phyloP scores from a whole-genome alignment of 2,888 invertebrate species.

The Pseudolycoriella hygida region DNA sequence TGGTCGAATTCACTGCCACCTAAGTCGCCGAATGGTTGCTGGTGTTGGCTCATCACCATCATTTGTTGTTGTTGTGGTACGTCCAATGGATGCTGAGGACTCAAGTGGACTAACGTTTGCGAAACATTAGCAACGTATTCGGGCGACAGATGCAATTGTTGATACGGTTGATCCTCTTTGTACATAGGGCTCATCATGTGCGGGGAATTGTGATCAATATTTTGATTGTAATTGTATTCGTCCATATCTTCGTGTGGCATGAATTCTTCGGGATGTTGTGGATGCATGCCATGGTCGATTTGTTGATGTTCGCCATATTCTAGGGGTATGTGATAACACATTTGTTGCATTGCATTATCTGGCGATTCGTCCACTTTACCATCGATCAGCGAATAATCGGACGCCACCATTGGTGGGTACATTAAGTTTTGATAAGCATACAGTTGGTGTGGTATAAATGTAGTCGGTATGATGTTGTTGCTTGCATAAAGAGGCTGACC shows the following conservation, averaged over 20 bases:
- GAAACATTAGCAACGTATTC: background rate
- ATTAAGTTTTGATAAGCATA: background rate
- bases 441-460: slow-evolving; percentile 14
- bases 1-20: too few species aligned
- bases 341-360: slow-evolving; percentile 7
- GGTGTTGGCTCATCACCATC: too few species aligned
- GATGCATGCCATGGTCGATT: background rate
- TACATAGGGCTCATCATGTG: background rate
- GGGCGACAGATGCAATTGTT: background rate
- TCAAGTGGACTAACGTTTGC: slow-evolving; percentile 1
- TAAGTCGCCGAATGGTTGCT: too few species aligned
- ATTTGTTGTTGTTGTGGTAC: too few species aligned
- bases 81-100: slow-evolving; percentile 7
- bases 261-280: slow-evolving; percentile 1
- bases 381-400: slow-evolving; percentile 22
- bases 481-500: slow-evolving; percentile 21
- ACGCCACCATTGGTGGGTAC: slow-evolving; percentile 17
- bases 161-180: background rate
- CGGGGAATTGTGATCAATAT: background rate
- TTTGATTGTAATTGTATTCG: slow-evolving; percentile 2
- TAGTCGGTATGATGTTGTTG: slow-evolving; percentile 15
- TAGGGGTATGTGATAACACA: slow-evolving; percentile 21
- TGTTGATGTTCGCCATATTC: slow-evolving; percentile 14
- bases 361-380: slow-evolving; percentile 16
- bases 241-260: background rate